Percentiles rank a stretch among this genome's conserved stretches.
These are phyloP conservation scores for Pomacea maculata DNA, from an alignment of 1,140 invertebrate species.

Conservation along the genomic window DNA sequence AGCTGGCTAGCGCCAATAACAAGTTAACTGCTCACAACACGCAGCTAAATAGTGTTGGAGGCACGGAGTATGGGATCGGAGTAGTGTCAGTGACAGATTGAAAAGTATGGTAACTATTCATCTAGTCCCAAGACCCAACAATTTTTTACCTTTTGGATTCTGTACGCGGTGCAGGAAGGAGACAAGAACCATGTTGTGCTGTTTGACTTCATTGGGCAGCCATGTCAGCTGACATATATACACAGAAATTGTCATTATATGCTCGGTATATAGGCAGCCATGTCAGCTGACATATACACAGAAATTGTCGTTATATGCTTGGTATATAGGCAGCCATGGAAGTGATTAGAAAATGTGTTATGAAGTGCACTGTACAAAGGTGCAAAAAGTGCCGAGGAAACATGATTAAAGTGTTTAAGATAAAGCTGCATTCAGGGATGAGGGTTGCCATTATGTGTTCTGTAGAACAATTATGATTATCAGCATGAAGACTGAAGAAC, in stretches of 20 bases:
- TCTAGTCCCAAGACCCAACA: not conserved
- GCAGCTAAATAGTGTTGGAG: not conserved
- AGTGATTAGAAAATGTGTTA: too few relatives aligned
- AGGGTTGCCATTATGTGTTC: not conserved
- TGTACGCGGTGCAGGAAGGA: slow-evolving; percentile 53
- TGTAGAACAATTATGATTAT: not conserved
- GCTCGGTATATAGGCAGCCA: too few relatives aligned
- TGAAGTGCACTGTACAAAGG: too few relatives aligned
- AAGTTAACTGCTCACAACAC: not conserved
- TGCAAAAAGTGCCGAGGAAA: not conserved
- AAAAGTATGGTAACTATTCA: not conserved
- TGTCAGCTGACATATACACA: too few relatives aligned
- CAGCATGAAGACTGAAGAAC: not conserved
- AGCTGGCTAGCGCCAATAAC: not conserved
- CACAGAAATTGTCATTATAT: too few relatives aligned
- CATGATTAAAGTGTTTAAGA: not conserved
- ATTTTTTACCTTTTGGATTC: slow-evolving; percentile 56
- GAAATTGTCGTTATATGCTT: too few relatives aligned
- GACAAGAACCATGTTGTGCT: slow-evolving; percentile 51
- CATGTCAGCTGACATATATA: slow-evolving; percentile 50
- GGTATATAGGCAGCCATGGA: too few relatives aligned
- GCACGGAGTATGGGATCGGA: not conserved
- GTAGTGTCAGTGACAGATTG: too few relatives aligned
- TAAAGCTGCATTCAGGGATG: not conserved
- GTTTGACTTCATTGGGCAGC: slow-evolving; percentile 61